These are phyloP conservation scores for Brachypterus glaber DNA, from an alignment of 2,888 invertebrate genomes.

Conservation along the genomic window DNA sequence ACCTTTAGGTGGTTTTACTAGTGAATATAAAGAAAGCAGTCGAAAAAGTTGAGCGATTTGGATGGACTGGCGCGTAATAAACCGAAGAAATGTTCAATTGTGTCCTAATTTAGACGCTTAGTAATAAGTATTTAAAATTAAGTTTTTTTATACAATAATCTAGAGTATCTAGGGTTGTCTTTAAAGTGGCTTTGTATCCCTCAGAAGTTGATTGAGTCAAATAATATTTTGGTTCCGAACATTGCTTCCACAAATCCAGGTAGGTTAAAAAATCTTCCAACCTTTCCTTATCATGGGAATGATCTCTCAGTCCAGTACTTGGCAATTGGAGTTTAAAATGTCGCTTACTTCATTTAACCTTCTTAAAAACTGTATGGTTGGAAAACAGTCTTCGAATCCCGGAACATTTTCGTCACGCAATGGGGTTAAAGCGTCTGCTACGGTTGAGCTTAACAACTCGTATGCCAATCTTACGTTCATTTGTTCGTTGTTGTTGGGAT, in stretches of 20 bases:
- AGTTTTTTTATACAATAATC: not conserved
- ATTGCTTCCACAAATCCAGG: constrained; percentile 5
- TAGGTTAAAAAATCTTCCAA: constrained; percentile 2
- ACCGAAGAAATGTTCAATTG: too few species aligned
- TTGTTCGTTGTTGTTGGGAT: not conserved
- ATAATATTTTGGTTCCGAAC: not conserved
- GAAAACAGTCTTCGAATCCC: not conserved
- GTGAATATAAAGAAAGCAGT: too few species aligned
- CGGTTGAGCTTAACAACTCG: too few species aligned
- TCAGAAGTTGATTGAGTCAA: constrained; percentile 1
- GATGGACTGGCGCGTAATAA: too few species aligned
- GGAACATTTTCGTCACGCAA: too few species aligned
- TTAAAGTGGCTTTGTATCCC: constrained; percentile 1
- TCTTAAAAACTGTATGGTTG: not conserved
- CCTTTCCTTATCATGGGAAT: constrained; percentile 1
- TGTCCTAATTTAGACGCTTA: too few species aligned
- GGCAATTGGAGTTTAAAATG: constrained; percentile 1
- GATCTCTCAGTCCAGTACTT: not conserved
- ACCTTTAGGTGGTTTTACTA: too few species aligned
- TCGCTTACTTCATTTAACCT: constrained; percentile 1
- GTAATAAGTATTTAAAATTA: constrained; percentile 5
- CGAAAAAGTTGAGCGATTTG: too few species aligned
- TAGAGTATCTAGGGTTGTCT: not conserved
- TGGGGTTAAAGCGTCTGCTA: too few species aligned
- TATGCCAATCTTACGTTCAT: constrained; percentile 5